Percentiles rank a stretch among this genome's conserved stretches.
Evolutionary conservation across 2,888 invertebrate genomes (phyloP).

Genomic region (Polia nebulosa): DNA sequence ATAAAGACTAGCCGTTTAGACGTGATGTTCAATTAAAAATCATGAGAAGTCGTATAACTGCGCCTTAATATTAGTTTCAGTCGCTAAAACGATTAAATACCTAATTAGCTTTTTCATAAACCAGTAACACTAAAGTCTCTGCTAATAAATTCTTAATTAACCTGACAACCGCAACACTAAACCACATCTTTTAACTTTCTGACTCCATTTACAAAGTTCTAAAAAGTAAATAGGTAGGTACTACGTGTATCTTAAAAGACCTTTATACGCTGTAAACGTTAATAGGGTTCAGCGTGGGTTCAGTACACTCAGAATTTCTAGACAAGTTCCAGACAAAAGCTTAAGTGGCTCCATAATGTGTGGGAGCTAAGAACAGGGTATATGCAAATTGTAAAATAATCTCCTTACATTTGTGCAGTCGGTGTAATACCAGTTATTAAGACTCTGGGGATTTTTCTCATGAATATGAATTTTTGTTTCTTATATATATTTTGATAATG

Average conservation of each 20-base stretch:
- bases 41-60: too few species aligned
- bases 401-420: constrained; percentile 32
- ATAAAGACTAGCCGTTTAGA: too few species aligned
- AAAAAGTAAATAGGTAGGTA: constrained; percentile 12
- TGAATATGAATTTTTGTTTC: constrained; percentile 29
- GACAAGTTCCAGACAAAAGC: constrained; percentile 34
- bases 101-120: not conserved
- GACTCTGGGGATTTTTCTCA: constrained; percentile 25
- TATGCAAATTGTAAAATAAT: constrained; percentile 53
- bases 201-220: constrained; percentile 22
- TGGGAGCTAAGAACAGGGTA: constrained; percentile 39
- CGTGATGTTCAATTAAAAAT: too few species aligned
- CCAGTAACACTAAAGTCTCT: not conserved
- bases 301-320: constrained; percentile 43
- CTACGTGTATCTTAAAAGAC: constrained; percentile 16
- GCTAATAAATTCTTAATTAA: constrained; percentile 13
- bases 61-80: not conserved
- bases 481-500: constrained; percentile 21
- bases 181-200: constrained; percentile 13
- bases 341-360: constrained; percentile 39
- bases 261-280: constrained; percentile 27
- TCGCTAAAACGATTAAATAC: not conserved
- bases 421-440: constrained; percentile 31
- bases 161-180: constrained; percentile 12
- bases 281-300: constrained; percentile 46